Conservation (phyloP, 2,113 vertebrate genomes). For the Stictonetta naevosa region DNA sequence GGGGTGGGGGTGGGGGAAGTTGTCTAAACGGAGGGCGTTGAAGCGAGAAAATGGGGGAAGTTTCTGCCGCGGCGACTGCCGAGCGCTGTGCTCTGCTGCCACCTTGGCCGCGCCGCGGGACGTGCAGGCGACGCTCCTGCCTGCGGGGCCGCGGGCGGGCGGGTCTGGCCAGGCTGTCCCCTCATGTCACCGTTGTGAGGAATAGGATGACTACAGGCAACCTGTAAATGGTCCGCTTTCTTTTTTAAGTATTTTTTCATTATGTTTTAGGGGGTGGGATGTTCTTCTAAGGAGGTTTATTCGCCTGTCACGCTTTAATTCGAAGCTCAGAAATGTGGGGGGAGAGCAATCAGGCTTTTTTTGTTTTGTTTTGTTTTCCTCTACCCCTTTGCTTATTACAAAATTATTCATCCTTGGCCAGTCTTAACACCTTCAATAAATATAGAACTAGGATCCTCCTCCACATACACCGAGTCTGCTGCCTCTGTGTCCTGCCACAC, state of each 20-base stretch:
- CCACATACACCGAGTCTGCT: background rate
- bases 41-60: background rate
- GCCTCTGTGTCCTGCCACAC: background rate
- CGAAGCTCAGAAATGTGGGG: background rate
- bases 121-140: conserved; percentile 56
- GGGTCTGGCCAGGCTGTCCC: background rate
- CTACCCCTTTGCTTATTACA: background rate
- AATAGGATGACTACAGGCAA: accelerated
- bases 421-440: background rate
- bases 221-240: background rate
- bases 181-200: background rate
- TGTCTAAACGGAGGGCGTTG: background rate
- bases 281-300: background rate
- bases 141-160: accelerated
- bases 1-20: background rate
- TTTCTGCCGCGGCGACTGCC: background rate
- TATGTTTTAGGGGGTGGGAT: too few relatives aligned
- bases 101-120: conserved; percentile 74
- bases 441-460: background rate
- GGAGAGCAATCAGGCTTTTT: background rate
- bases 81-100: conserved; percentile 77
- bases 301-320: background rate
- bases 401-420: background rate
- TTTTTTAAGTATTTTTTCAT: too few relatives aligned
- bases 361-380: too few relatives aligned